phyloP scores from a whole-genome alignment of 2,888 invertebrate genomes.

The Apoderus coryli region DNA sequence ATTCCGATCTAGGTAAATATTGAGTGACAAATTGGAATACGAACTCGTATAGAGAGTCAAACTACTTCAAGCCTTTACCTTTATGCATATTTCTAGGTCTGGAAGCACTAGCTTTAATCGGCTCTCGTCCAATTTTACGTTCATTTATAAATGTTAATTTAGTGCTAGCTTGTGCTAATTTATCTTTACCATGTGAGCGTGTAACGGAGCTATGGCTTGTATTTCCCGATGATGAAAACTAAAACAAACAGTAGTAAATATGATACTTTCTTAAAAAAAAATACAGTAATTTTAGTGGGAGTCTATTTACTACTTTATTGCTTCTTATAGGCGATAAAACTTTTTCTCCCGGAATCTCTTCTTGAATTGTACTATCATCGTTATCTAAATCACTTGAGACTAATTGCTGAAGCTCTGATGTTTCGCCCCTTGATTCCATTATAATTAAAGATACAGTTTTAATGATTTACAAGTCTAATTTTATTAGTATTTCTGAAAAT shows the following conservation, averaged over 20 bases:
- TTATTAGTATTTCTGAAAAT: too few relatives aligned
- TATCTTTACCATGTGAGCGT: slow-evolving; percentile 21
- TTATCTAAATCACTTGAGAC: slow-evolving; percentile 34
- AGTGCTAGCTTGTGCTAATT: slow-evolving; percentile 22
- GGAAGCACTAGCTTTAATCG: slow-evolving; percentile 22
- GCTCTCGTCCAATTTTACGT: slow-evolving; percentile 25
- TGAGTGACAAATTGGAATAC: too few relatives aligned
- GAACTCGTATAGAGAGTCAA: too few relatives aligned
- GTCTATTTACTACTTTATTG: slow-evolving; percentile 26
- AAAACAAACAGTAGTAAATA: slow-evolving; percentile 10
- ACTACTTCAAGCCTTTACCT: too few relatives aligned
- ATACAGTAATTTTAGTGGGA: slow-evolving; percentile 4
- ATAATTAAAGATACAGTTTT: too few relatives aligned
- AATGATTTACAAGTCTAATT: too few relatives aligned
- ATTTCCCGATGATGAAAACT: slow-evolving; percentile 33
- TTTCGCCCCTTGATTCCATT: slow-evolving; percentile 33
- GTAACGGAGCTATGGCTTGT: slow-evolving; percentile 32
- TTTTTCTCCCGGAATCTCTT: slow-evolving; percentile 30
- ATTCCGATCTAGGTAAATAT: too few relatives aligned
- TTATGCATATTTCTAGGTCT: slow-evolving; percentile 32
- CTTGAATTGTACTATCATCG: slow-evolving; percentile 31
- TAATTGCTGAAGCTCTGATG: slow-evolving; percentile 32
- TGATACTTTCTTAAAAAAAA: slow-evolving; percentile 4
- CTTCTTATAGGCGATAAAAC: slow-evolving; percentile 30
- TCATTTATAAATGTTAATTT: slow-evolving; percentile 32